phyloP scores from a whole-genome alignment of 2,113 vertebrate species.

The Pyrgilauda ruficollis region DNA sequence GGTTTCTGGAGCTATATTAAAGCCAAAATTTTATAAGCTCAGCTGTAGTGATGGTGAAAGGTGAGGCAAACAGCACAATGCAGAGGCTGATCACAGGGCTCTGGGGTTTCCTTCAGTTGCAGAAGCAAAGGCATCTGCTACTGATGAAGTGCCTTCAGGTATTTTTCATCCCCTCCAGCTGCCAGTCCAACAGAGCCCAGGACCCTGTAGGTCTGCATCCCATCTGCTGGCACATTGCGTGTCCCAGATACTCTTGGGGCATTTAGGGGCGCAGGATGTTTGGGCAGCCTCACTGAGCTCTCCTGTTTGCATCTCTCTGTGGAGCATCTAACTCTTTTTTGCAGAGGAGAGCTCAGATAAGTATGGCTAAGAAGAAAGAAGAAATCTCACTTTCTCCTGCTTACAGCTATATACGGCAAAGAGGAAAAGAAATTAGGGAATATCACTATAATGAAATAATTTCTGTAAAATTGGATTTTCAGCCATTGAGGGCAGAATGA shows the following conservation, averaged over 20 bases:
- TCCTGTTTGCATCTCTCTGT: neutral
- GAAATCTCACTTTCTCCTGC: neutral
- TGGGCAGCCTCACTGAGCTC: neutral
- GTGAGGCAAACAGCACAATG: neutral
- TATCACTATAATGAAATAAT: neutral
- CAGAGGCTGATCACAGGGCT: neutral
- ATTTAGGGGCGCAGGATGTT: neutral
- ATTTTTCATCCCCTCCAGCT: neutral
- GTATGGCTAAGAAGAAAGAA: neutral
- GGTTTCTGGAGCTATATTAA: neutral
- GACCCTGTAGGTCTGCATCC: neutral
- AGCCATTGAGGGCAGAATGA: neutral
- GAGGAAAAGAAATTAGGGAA: neutral
- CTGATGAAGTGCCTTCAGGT: slow-evolving; percentile 20
- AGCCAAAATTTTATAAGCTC: neutral
- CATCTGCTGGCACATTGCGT: neutral
- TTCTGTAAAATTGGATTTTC: neutral
- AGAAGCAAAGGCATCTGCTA: neutral
- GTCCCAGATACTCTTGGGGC: neutral
- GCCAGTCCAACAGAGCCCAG: neutral
- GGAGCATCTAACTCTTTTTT: neutral
- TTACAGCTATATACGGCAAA: neutral
- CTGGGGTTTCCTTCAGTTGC: neutral
- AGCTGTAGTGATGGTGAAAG: neutral
- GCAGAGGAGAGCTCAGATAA: neutral